These are phyloP conservation scores for Engraulis encrasicolus DNA, from an alignment of 2,113 vertebrate genomes.

Conservation along the genomic window DNA sequence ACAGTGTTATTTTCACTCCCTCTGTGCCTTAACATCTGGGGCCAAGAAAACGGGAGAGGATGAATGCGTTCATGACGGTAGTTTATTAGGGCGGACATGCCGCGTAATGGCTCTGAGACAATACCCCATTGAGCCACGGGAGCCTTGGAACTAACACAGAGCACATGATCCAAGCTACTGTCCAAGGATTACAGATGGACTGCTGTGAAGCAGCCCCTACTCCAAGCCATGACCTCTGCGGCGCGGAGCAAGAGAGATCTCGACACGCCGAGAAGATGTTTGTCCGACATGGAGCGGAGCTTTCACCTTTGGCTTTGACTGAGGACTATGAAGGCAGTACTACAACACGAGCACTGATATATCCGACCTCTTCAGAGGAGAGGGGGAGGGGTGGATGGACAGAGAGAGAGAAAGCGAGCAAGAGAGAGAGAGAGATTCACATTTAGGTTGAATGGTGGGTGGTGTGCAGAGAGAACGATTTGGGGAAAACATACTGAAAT, in stretches of 20 bases:
- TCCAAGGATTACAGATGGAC: constrained; percentile 50
- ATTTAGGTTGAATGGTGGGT: too few species aligned
- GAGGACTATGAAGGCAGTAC: background rate
- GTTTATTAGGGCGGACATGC: constrained; percentile 39
- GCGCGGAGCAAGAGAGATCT: constrained; percentile 48
- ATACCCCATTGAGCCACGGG: constrained; percentile 25
- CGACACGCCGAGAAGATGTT: background rate
- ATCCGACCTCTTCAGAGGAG: background rate
- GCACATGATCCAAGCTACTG: constrained; percentile 42
- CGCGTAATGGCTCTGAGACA: constrained; percentile 43
- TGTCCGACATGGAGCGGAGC: background rate
- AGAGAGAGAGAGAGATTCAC: background rate
- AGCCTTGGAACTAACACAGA: constrained; percentile 30
- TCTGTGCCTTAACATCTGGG: constrained; percentile 1
- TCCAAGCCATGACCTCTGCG: constrained; percentile 50
- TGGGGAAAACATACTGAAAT: constrained; percentile 10
- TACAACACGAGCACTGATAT: background rate
- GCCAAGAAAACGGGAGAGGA: constrained; percentile 36
- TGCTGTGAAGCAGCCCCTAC: constrained; percentile 58
- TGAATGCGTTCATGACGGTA: constrained; percentile 40
- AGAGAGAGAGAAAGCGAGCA: background rate
- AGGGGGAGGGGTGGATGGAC: background rate
- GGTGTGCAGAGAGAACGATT: background rate
- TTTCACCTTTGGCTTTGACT: constrained; percentile 11
- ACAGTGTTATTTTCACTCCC: constrained; percentile 29